phyloP scores from a whole-genome alignment of 2,797 vertebrate genomes.

The Takifugu ocellatus region DNA sequence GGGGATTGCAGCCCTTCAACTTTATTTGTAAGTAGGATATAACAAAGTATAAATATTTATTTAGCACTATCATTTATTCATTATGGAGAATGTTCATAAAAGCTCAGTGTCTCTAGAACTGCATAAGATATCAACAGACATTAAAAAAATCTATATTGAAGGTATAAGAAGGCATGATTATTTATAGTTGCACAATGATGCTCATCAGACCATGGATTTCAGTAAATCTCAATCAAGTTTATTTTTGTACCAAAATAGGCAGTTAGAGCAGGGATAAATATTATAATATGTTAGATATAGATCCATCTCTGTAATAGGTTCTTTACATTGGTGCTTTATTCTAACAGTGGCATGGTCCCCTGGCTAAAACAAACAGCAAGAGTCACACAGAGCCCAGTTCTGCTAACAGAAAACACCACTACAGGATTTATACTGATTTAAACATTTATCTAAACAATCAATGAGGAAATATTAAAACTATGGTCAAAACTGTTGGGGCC shows the following conservation, averaged over 20 bases:
- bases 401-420: constrained; percentile 35
- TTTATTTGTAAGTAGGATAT: no score
- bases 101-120: background rate
- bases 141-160: constrained; percentile 72
- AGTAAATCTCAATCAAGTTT: constrained; percentile 88
- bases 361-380: constrained; percentile 53
- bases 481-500: constrained; percentile 20
- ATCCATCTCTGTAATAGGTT: constrained; percentile 82
- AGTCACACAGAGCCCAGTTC: constrained; percentile 46
- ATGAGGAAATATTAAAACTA: constrained; percentile 42
- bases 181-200: constrained; percentile 79
- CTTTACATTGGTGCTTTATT: constrained; percentile 81
- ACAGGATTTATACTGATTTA: constrained; percentile 22
- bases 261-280: constrained; percentile 98
- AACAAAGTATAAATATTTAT: no score
- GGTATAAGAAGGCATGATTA: constrained; percentile 76
- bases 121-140: constrained; percentile 48
- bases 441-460: constrained; percentile 29
- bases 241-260: constrained; percentile 99
- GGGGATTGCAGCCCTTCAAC: no score
- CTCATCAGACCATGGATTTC: constrained; percentile 82
- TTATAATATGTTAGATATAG: constrained; percentile 84
- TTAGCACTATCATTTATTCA: no score
- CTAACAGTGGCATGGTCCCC: constrained; percentile 69
- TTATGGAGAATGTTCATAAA: background rate